Base-by-base conservation (phyloP, 2,797 vertebrate species). In the Holocentrus rufus region DNA sequence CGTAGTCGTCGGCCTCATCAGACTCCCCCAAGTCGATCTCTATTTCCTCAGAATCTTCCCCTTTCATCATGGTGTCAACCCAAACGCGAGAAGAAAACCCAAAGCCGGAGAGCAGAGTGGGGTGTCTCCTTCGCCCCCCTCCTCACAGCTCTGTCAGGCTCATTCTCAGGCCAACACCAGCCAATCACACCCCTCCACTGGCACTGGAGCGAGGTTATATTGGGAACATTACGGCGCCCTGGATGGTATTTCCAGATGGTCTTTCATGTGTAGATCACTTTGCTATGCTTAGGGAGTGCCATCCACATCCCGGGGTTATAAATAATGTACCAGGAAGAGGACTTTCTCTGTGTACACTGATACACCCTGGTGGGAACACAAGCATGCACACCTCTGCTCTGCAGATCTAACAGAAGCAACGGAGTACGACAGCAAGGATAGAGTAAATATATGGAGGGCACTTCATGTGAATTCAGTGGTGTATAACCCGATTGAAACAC, bases 201-300 rank as follows among this genome's bases (percentile, higher is more conserved):
- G 70, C 83, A 78, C 66, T 27, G 79, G 64, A 11, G 49, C 46
- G 72, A 75, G 90, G 92, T 84, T 95, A 95, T 92, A 93, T 94
- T 92, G 72, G 92, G 93, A 94, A 86, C 65, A 36, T 91, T 91
- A 90, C 85, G 7, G 66, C 85, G 88, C 71, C 82, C 85, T 83
- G 80, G 49, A 39, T 92, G 92, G 94, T 82, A 95, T 95, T 92
- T 91, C 82, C 90, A 92, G 91, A 90, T 90, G 84, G 87, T 82
- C 87, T 90, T 75, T 76, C 68, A 69, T 89, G 88, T 84, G 76
- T 78, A 85, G 90, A 90, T 92, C 86, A 85, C 86, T 87, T 90
- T 90, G 79, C 89, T 76, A 56, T 67, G 80, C 86, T 52, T 65
- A 64, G 81, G 42, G 67, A 62, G 65, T 22, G 55, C n/a, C 52